These are phyloP conservation scores for Sinodicranocentrus sp. DNA, from an alignment of 2,888 invertebrate genomes.

Conservation along the genomic window DNA sequence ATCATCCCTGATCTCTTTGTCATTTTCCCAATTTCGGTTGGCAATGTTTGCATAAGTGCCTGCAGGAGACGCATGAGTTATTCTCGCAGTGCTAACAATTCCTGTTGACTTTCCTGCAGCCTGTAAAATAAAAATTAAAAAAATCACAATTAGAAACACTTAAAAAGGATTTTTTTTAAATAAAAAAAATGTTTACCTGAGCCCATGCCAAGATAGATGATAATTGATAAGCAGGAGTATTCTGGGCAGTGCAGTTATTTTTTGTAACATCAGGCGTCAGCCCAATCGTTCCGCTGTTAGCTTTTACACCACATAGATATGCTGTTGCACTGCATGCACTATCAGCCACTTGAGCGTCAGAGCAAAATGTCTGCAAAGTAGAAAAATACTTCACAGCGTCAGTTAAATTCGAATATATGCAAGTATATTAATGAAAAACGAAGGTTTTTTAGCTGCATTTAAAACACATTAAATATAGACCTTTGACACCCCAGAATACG, in stretches of 20 bases:
- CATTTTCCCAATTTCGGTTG: slow-evolving; percentile 89
- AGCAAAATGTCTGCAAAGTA: slow-evolving; percentile 54
- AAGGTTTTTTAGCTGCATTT: too few relatives aligned
- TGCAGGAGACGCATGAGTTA: slow-evolving; percentile 74
- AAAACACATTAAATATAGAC: too few relatives aligned
- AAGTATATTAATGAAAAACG: too few relatives aligned
- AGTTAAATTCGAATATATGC: background rate
- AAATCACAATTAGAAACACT: background rate
- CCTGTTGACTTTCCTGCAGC: slow-evolving; percentile 82
- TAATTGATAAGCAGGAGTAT: slow-evolving; percentile 45
- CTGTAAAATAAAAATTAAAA: slow-evolving; percentile 36
- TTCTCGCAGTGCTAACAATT: slow-evolving; percentile 72
- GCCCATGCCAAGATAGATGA: slow-evolving; percentile 74
- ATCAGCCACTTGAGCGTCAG: slow-evolving; percentile 37
- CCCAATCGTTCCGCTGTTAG: slow-evolving; percentile 87
- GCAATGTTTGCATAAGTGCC: slow-evolving; percentile 79
- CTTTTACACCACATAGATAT: slow-evolving; percentile 88
- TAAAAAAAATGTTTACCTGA: slow-evolving; percentile 65
- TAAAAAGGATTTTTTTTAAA: background rate
- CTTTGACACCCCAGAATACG: slow-evolving; percentile 65
- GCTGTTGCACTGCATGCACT: slow-evolving; percentile 83
- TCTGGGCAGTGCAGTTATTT: slow-evolving; percentile 66
- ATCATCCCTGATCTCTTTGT: slow-evolving; percentile 81
- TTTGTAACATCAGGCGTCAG: slow-evolving; percentile 83
- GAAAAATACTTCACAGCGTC: background rate